phyloP scores from a whole-genome alignment of 2,797 vertebrate species.

The Sebastes diaconus region DNA sequence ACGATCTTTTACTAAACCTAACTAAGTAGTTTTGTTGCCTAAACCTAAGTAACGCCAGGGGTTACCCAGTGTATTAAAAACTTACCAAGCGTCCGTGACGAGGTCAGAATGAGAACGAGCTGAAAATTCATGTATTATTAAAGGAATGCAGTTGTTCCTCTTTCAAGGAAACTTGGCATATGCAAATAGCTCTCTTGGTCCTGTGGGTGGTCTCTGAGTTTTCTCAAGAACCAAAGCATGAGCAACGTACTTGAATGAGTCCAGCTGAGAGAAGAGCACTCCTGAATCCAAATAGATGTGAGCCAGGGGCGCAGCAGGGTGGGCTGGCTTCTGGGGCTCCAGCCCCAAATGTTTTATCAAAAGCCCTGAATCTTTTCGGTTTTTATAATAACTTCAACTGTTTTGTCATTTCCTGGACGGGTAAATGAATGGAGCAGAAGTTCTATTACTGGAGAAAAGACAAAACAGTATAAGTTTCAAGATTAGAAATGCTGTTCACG shows the following conservation, averaged over 20 bases:
- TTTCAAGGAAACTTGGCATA: too few relatives aligned
- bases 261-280: constrained; percentile 26
- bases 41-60: too few relatives aligned
- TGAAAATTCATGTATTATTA: not conserved
- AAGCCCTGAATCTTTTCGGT: not conserved
- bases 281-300: constrained; percentile 27
- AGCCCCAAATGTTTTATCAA: too few relatives aligned
- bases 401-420: not conserved
- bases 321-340: too few relatives aligned
- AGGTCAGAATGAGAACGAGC: too few relatives aligned
- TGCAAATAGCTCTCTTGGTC: constrained; percentile 13
- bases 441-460: not conserved
- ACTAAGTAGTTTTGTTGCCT: too few relatives aligned
- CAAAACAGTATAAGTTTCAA: not conserved
- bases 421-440: not conserved
- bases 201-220: constrained; percentile 38
- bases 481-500: not conserved
- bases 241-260: constrained; percentile 10
- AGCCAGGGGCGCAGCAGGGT: not conserved
- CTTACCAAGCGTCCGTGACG: too few relatives aligned
- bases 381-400: not conserved
- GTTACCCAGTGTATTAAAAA: too few relatives aligned
- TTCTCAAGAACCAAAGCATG: constrained; percentile 25
- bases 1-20: too few relatives aligned
- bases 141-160: not conserved